Evolutionary conservation across 2,888 invertebrate species (phyloP), one percentile per base, ranked within the genome.

Genomic region (Oxycera nigricornis): DNA sequence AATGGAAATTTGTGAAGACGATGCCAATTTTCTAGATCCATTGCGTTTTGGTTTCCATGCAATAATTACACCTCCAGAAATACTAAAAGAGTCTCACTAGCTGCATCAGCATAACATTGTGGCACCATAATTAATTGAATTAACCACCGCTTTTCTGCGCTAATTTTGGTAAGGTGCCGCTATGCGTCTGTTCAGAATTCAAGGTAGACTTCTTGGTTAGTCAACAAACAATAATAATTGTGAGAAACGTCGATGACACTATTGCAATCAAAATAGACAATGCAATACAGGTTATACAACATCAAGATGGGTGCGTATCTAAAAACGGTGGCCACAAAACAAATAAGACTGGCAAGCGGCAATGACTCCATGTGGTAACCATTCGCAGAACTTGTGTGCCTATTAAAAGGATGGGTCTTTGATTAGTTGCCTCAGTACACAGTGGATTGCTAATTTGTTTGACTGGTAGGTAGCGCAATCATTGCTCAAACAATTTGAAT

Each of bases 201-300:
- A 67, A 67, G 67, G 67, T 46, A 41, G 67, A 14, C 67, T 35
- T 62, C 62, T 67, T 41, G 26, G n/a, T 24, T 24, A 11, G 24
- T 4, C 55, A 6, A 24, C 22, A 55, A 65, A 65, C 39, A 65
- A 65, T 65, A 24, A 65, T 24, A 65, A 65, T 39, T 41, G 30
- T 65, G 65, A 24, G 65, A 65, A 65, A 65, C 11, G 55, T 17
- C 55, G 55, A 55, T 41, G 26, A 41, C 22, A 28, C 30, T 3
- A 65, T 22, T 26, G 39, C 65, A 65, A 65, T 65, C 65, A 24
- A 65, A 65, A 22, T 65, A 41, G 30, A 65, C 20, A 41, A 39
- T 41, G 65, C 65, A 65, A 65, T 30, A n/a, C 39, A 41, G 30
- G 41, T 65, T 65, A 41, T 65, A 65, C 65, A 65, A 65, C 41